Percentiles rank a stretch among this genome's conserved stretches.
Conservation (phyloP, 2,888 invertebrate genomes). For the Pachliopta kotzebuea region DNA sequence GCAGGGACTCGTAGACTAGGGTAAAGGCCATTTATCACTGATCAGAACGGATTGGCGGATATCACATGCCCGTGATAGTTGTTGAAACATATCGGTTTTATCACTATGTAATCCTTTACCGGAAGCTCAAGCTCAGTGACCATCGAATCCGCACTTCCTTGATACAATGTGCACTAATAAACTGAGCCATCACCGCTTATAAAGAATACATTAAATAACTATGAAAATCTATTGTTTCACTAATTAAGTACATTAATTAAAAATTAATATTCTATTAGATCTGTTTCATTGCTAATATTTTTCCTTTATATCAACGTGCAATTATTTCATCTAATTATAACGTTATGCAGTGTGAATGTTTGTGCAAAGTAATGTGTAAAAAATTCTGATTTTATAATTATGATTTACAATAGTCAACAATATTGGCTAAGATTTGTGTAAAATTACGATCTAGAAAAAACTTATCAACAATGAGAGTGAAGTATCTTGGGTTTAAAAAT, state of each 20-base stretch:
- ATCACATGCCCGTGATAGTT: too few species aligned
- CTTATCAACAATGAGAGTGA: neutral
- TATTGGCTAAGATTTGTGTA: constrained; percentile 51
- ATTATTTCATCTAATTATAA: constrained; percentile 36
- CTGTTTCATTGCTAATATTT: constrained; percentile 21
- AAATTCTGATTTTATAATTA: constrained; percentile 37
- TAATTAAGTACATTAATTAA: constrained; percentile 66
- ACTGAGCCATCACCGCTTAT: too few species aligned
- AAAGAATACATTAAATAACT: constrained; percentile 60
- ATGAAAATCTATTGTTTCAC: constrained; percentile 40
- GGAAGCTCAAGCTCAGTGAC: too few species aligned
- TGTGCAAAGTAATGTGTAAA: constrained; percentile 42
- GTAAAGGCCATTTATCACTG: too few species aligned
- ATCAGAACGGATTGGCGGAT: too few species aligned
- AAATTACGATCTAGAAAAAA: constrained; percentile 39
- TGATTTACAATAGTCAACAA: constrained; percentile 50
- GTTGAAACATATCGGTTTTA: too few species aligned
- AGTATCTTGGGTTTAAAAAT: neutral
- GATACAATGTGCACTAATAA: too few species aligned
- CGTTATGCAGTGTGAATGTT: constrained; percentile 41
- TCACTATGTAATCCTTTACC: too few species aligned
- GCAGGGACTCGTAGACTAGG: too few species aligned
- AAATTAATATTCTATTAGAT: constrained; percentile 42
- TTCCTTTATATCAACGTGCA: constrained; percentile 24
- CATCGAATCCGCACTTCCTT: too few species aligned